Conservation (phyloP, 2,797 vertebrate genomes). For the Thripadectes ignobilis region DNA sequence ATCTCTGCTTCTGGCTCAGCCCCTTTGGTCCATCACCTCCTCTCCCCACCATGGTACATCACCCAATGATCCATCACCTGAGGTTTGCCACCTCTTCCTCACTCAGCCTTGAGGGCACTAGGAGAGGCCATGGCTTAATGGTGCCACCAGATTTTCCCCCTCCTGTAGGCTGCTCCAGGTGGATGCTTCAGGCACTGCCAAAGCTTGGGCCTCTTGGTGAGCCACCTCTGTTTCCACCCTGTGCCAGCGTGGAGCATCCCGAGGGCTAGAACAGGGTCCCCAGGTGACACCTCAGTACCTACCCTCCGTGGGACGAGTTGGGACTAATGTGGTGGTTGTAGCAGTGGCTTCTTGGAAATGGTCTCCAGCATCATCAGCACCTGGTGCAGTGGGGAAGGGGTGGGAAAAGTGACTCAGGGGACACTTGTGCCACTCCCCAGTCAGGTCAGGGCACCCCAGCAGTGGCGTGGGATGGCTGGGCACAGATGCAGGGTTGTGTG, state of each 20-base stretch:
- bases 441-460: accelerated
- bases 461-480: accelerated
- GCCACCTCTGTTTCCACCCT: neutral
- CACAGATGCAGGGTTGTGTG: neutral
- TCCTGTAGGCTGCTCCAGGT: accelerated
- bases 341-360: conserved; percentile 63
- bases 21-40: neutral
- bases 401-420: neutral
- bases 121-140: accelerated
- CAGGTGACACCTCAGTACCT: neutral
- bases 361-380: conserved; percentile 57
- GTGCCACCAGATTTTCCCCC: neutral
- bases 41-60: neutral
- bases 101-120: neutral
- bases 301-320: conserved; percentile 81
- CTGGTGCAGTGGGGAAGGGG: conserved; percentile 14
- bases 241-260: neutral
- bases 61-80: neutral
- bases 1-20: neutral
- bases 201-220: neutral
- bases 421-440: too few relatives aligned
- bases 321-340: conserved; percentile 65
- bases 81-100: neutral
- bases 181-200: neutral
- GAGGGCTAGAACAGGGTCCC: neutral